Conservation (phyloP, 2,888 invertebrate genomes). For the Xanthia togata region DNA sequence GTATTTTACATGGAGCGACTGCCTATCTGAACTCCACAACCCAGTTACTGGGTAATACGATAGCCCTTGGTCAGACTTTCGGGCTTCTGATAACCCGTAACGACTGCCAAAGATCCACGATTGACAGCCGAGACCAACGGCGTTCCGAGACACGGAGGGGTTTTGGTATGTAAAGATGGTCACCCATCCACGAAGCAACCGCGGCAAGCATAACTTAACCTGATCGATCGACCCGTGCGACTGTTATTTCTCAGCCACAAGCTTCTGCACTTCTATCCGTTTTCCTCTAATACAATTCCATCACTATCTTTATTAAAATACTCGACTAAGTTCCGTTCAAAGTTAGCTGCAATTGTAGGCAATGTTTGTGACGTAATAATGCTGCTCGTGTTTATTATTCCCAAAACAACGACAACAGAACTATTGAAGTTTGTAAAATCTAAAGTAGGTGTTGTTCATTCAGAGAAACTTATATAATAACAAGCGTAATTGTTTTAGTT, state of each 20-base stretch:
- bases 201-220: neutral
- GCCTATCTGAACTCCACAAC: neutral
- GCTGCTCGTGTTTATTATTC: constrained; percentile 27
- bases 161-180: no score
- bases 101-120: neutral
- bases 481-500: constrained; percentile 39
- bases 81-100: neutral
- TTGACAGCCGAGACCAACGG: neutral
- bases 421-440: constrained; percentile 47
- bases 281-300: no score
- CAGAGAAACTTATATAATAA: constrained; percentile 45
- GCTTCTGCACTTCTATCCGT: no score
- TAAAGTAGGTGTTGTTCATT: constrained; percentile 46
- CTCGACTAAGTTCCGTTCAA: no score
- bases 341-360: neutral
- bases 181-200: neutral
- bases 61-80: neutral
- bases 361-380: constrained; percentile 19
- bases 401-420: constrained; percentile 37
- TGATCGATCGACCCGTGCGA: neutral
- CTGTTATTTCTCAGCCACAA: no score
- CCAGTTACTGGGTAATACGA: neutral
- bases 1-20: neutral
- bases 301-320: constrained; percentile 5
- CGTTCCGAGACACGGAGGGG: neutral